These are phyloP conservation scores for Stramonita haemastoma DNA, from an alignment of 2,888 invertebrate genomes.

Conservation along the genomic window DNA sequence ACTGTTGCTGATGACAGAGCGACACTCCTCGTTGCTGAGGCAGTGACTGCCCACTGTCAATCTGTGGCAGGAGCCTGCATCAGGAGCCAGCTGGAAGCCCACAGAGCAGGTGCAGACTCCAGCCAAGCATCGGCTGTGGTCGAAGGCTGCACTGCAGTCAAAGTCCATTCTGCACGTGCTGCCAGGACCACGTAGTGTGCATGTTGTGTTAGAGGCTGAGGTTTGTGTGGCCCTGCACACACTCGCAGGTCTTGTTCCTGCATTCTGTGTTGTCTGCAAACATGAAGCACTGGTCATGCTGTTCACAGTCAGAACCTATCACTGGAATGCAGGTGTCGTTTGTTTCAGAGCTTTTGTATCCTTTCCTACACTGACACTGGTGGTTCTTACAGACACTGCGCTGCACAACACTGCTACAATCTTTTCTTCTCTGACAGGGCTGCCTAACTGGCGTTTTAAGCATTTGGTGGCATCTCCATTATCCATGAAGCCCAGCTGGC, in stretches of 20 bases:
- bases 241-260: not conserved
- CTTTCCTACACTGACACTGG: not conserved
- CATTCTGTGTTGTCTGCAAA: not conserved
- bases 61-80: not conserved
- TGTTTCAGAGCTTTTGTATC: not conserved
- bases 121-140: not conserved
- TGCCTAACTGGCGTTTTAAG: not conserved
- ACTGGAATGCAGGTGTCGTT: not conserved
- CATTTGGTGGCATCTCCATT: not conserved
- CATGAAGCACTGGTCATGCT: not conserved
- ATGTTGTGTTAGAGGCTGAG: conserved; percentile 30
- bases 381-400: not conserved
- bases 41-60: not conserved
- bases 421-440: not conserved
- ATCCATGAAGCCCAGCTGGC: not conserved
- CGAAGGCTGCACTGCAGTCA: conserved; percentile 37
- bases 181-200: conserved; percentile 40
- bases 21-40: not conserved
- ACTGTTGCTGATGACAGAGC: not conserved
- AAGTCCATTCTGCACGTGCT: conserved; percentile 45
- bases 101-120: not conserved
- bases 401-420: not conserved
- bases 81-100: not conserved
- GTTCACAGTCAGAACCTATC: not conserved
- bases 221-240: not conserved